Percentiles rank a stretch among this genome's conserved stretches.
These are phyloP conservation scores for Ascidia mentula DNA, from an alignment of 23 tunicate genomes.

Conservation along the genomic window DNA sequence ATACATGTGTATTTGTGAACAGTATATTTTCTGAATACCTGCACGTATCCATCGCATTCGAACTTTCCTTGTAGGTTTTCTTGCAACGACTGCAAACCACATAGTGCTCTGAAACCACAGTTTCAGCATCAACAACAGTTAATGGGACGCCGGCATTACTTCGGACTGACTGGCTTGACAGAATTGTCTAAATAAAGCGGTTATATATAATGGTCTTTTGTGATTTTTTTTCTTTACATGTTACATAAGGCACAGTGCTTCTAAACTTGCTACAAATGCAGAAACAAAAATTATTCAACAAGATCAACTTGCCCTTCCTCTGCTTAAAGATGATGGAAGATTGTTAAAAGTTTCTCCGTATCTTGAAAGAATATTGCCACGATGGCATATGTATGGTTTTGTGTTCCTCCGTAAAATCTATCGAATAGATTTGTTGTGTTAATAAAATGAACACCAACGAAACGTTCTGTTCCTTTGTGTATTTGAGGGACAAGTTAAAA, in stretches of 20 bases:
- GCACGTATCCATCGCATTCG: slow-evolving; percentile 49
- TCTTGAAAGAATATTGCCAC: slow-evolving; percentile 64
- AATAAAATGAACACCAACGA: too few species aligned
- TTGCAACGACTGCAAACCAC: slow-evolving; percentile 61
- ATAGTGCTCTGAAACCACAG: slow-evolving; percentile 56
- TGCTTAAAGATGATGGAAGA: slow-evolving; percentile 51
- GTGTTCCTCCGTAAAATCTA: slow-evolving; percentile 54
- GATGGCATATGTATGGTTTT: slow-evolving; percentile 58
- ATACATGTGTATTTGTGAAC: too few species aligned
- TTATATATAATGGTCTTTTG: too few species aligned
- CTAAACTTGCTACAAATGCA: too few species aligned
- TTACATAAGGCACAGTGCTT: too few species aligned
- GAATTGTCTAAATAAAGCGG: too few species aligned
- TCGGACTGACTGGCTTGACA: not conserved
- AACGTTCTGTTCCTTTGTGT: too few species aligned
- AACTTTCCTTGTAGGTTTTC: slow-evolving; percentile 63
- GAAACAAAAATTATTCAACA: too few species aligned
- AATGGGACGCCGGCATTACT: slow-evolving; percentile 40
- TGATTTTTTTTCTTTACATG: too few species aligned
- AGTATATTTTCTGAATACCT: slow-evolving; percentile 32
- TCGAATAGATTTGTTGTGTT: too few species aligned
- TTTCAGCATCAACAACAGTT: slow-evolving; percentile 66
- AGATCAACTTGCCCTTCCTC: slow-evolving; percentile 26
- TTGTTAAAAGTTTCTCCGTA: slow-evolving; percentile 56
- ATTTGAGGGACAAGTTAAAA: too few species aligned